These are phyloP conservation scores for Crotalus helleri DNA, from an alignment of 2,113 vertebrate species.

Conservation along the genomic window DNA sequence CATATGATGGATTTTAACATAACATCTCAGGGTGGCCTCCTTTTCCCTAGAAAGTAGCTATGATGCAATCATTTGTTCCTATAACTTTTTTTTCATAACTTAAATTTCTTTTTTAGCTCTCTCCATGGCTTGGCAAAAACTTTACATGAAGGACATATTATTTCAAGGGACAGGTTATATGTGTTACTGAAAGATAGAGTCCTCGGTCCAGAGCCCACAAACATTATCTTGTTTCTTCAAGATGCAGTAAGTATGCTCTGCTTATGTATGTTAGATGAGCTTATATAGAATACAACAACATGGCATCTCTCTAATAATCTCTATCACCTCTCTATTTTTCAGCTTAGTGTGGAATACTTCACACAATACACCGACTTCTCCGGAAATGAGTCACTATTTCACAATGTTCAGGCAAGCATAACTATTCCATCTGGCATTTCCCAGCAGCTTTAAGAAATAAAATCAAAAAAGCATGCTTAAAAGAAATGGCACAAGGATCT, in stretches of 20 bases:
- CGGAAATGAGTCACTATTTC: slow-evolving; percentile 56
- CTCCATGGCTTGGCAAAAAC: slow-evolving; percentile 44
- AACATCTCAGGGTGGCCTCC: neutral
- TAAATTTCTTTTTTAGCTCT: slow-evolving; percentile 54
- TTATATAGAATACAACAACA: slow-evolving; percentile 11
- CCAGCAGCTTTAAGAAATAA: neutral
- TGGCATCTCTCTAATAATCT: slow-evolving; percentile 29
- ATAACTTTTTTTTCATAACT: neutral
- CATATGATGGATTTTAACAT: neutral
- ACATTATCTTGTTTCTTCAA: slow-evolving; percentile 60
- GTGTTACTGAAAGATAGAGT: slow-evolving; percentile 31
- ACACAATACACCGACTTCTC: slow-evolving; percentile 53
- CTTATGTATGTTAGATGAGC: neutral
- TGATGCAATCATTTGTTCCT: neutral
- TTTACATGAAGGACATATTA: slow-evolving; percentile 50
- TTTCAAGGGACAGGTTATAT: slow-evolving; percentile 40
- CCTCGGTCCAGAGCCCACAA: slow-evolving; percentile 40
- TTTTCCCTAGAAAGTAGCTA: neutral
- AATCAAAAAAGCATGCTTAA: neutral
- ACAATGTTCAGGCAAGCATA: slow-evolving; percentile 67
- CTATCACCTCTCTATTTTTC: slow-evolving; percentile 47
- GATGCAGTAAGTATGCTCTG: slow-evolving; percentile 37
- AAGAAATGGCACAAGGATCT: slow-evolving; percentile 22
- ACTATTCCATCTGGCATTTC: slow-evolving; percentile 31
- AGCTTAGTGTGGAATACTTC: slow-evolving; percentile 65